These are phyloP conservation scores for Phengaris alcon DNA, from an alignment of 2,888 invertebrate genomes.

Conservation along the genomic window DNA sequence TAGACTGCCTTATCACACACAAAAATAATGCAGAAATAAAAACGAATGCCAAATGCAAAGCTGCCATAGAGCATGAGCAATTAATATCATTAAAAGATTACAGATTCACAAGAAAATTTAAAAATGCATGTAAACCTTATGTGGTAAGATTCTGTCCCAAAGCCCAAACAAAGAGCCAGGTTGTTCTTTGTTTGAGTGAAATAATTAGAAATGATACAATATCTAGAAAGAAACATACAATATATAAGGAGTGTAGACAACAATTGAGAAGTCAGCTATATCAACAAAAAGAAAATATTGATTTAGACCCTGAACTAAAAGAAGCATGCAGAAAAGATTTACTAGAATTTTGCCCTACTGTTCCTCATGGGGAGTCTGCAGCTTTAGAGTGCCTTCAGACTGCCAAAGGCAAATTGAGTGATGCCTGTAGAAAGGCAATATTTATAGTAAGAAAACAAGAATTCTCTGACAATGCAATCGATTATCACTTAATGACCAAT, in stretches of 20 bases:
- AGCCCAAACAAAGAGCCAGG: constrained; percentile 87
- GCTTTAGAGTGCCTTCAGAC: constrained; percentile 89
- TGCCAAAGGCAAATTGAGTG: constrained; percentile 81
- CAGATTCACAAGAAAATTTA: constrained; percentile 95
- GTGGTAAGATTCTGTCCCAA: constrained; percentile 84
- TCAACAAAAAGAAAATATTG: constrained; percentile 93
- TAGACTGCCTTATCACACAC: constrained; percentile 95
- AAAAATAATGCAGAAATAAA: constrained; percentile 92
- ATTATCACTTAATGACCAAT: constrained; percentile 89
- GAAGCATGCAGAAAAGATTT: constrained; percentile 91
- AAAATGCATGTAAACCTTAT: constrained; percentile 93
- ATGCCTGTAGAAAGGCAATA: constrained; percentile 87
- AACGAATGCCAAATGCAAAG: constrained; percentile 89
- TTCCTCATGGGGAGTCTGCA: constrained; percentile 84
- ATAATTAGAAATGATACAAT: constrained; percentile 94
- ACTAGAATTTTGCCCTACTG: constrained; percentile 82
- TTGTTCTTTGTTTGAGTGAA: constrained; percentile 91
- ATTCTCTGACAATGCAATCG: constrained; percentile 90
- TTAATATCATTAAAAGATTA: constrained; percentile 95
- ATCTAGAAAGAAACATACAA: constrained; percentile 84
- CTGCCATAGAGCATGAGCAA: constrained; percentile 98
- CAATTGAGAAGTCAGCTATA: constrained; percentile 94
- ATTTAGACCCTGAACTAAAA: constrained; percentile 90
- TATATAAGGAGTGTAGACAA: constrained; percentile 93
- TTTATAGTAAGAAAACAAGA: constrained; percentile 93